Conservation (phyloP, 1,140 invertebrate species). For the Lepidurus arcticus region DNA sequence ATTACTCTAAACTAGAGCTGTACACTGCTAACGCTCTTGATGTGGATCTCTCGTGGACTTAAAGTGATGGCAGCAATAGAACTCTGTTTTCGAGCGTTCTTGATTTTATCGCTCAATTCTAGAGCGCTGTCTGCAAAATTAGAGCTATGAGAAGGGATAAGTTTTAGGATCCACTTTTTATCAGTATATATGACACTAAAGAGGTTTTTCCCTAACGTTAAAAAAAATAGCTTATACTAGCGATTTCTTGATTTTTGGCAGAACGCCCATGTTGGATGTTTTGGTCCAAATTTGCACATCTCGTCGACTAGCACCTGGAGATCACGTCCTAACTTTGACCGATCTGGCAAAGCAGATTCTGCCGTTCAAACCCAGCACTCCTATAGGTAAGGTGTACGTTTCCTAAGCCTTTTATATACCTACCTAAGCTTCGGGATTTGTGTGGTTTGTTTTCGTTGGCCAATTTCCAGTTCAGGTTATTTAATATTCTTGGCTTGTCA, state of each 20-base stretch:
- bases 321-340: conserved; percentile 62
- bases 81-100: too few species aligned
- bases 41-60: too few species aligned
- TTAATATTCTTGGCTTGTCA: conserved; percentile 20
- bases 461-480: conserved; percentile 15
- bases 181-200: neutral
- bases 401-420: neutral
- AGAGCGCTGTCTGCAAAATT: too few species aligned
- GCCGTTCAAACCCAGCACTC: conserved; percentile 70
- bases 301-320: conserved; percentile 64
- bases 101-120: too few species aligned
- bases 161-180: too few species aligned
- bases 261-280: conserved; percentile 77
- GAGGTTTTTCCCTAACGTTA: neutral
- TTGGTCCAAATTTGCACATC: conserved; percentile 67
- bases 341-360: conserved; percentile 55
- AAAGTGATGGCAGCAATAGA: too few species aligned
- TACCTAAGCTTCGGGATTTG: neutral
- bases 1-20: too few species aligned
- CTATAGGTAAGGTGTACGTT: conserved; percentile 53
- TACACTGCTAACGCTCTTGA: too few species aligned
- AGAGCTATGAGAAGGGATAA: too few species aligned
- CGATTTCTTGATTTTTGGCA: conserved; percentile 41
- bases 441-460: conserved; percentile 20
- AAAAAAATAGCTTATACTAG: neutral